Evolutionary conservation across 2,888 invertebrate genomes (phyloP).

Genomic region (Rhynchonema sp.): DNA sequence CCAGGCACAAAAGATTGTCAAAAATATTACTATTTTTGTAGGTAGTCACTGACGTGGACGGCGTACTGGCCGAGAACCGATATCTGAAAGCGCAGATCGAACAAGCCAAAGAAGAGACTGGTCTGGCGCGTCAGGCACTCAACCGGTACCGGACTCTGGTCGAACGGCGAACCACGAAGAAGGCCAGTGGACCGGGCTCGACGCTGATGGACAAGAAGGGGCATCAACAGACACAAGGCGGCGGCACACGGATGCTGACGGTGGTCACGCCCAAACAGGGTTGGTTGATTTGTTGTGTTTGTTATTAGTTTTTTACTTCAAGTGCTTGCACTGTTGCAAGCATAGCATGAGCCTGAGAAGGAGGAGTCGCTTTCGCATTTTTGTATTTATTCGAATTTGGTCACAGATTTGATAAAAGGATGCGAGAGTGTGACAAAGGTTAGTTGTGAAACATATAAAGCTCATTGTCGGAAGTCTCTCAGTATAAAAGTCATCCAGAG

Average conservation of each 20-base stretch:
- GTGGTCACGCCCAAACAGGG: constrained; percentile 64
- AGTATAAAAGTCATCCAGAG: too few relatives aligned
- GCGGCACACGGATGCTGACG: constrained; percentile 28
- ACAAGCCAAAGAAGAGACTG: constrained; percentile 57
- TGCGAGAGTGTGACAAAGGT: too few relatives aligned
- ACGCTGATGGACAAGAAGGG: not conserved
- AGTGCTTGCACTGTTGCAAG: too few relatives aligned
- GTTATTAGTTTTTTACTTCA: too few relatives aligned
- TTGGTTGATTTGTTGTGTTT: constrained; percentile 25
- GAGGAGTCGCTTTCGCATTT: too few relatives aligned
- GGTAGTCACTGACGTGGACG: constrained; percentile 16
- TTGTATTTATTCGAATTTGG: too few relatives aligned
- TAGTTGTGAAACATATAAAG: too few relatives aligned
- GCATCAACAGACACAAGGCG: too few relatives aligned
- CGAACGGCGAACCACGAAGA: not conserved
- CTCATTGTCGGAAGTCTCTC: too few relatives aligned
- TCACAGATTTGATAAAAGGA: too few relatives aligned
- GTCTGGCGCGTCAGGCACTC: constrained; percentile 47
- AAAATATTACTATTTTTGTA: constrained; percentile 9
- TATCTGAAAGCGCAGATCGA: constrained; percentile 55
- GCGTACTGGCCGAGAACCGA: constrained; percentile 16
- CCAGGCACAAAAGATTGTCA: too few relatives aligned
- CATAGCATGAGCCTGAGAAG: too few relatives aligned
- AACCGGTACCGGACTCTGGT: constrained; percentile 40
- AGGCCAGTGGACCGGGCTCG: not conserved